Evolutionary conservation across 2,888 invertebrate species (phyloP).

Genomic region (Periphyllus acericola): DNA sequence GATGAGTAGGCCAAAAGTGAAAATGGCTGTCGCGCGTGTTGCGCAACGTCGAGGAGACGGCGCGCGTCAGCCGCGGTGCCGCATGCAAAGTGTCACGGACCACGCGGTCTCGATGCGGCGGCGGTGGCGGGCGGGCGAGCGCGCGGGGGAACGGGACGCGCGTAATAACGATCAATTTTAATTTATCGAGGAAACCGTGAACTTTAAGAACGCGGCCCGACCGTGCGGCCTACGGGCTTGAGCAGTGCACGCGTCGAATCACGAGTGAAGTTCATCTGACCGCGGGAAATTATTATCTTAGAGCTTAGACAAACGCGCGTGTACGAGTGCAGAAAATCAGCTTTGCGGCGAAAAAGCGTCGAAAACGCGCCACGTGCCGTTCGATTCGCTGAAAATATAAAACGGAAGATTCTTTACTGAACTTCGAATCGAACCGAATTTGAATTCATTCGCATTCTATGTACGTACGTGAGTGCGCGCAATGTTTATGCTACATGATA

Average conservation of each 20-base stretch:
- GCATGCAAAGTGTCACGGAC: slow-evolving; percentile 30
- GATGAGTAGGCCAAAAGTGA: slow-evolving; percentile 54
- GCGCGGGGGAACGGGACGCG: neutral
- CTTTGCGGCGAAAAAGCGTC: neutral
- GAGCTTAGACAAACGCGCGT: neutral
- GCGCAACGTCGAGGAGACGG: neutral
- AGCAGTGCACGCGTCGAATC: neutral
- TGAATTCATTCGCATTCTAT: too few species aligned
- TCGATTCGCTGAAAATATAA: too few species aligned
- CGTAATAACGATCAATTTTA: slow-evolving; percentile 21
- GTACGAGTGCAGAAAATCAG: neutral
- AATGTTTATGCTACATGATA: too few species aligned
- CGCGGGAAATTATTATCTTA: slow-evolving; percentile 9
- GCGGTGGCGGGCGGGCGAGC: too few species aligned
- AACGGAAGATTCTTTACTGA: too few species aligned
- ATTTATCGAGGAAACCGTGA: slow-evolving; percentile 40
- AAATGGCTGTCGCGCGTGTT: slow-evolving; percentile 34
- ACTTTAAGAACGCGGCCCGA: slow-evolving; percentile 10
- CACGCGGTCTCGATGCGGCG: neutral
- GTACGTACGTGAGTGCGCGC: too few species aligned
- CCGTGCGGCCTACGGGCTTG: neutral
- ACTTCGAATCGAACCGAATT: too few species aligned
- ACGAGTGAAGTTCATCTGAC: slow-evolving; percentile 5
- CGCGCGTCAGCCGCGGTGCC: too few species aligned
- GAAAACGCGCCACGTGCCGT: neutral